These are phyloP conservation scores for Erethizon dorsatum DNA, from an alignment of 2,797 vertebrate genomes.

Conservation along the genomic window DNA sequence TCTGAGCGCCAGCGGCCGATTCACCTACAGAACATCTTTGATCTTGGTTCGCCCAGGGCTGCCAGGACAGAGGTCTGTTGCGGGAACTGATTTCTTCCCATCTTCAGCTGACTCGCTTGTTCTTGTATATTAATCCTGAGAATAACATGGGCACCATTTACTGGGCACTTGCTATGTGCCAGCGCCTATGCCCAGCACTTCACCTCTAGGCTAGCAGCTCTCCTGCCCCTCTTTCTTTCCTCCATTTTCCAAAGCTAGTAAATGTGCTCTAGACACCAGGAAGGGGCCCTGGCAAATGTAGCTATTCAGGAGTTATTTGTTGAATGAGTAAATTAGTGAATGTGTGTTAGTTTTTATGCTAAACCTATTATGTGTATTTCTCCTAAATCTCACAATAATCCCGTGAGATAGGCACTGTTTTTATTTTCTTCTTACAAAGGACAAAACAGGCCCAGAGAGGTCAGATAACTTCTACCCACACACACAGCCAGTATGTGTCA, in stretches of 20 bases:
- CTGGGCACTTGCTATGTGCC: neutral
- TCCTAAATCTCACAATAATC: slow-evolving; percentile 1
- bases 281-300: neutral
- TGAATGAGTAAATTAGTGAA: neutral
- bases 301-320: neutral
- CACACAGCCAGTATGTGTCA: neutral
- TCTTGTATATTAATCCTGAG: neutral
- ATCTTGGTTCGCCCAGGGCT: neutral
- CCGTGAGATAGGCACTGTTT: neutral
- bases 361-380: neutral
- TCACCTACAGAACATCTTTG: neutral
- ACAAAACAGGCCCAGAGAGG: neutral
- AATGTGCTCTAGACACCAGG: neutral
- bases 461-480: neutral
- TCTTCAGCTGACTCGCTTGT: neutral
- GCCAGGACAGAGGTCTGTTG: neutral
- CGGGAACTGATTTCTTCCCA: neutral
- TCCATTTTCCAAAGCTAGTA: neutral
- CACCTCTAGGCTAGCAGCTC: neutral
- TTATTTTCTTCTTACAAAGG: slow-evolving; percentile 3
- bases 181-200: neutral
- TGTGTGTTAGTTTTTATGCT: neutral
- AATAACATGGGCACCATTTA: neutral
- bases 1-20: neutral
- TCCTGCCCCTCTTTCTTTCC: neutral